Percentiles rank a stretch among this genome's conserved stretches.
phyloP scores from a whole-genome alignment of 2,888 invertebrate genomes.

The Cerastis rubricosa region DNA sequence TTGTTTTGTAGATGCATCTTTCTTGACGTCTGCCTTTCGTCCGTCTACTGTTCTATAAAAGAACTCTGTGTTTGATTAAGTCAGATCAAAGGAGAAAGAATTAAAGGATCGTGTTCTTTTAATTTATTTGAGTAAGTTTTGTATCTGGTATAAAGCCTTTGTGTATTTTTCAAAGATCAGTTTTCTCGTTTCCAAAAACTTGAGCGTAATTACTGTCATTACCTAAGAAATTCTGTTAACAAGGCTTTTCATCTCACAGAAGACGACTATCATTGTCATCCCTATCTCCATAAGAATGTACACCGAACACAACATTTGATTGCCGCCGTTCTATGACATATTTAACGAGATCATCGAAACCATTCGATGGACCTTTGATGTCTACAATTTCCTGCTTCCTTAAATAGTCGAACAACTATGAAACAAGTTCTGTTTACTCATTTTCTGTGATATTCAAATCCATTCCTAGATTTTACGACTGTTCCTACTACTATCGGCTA shows the following conservation, averaged over 20 bases:
- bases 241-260: not conserved
- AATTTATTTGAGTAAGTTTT: slow-evolving; percentile 5
- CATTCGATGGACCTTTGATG: slow-evolving; percentile 32
- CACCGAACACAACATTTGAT: slow-evolving; percentile 37
- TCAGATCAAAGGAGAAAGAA: slow-evolving; percentile 37
- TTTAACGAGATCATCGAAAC: slow-evolving; percentile 43
- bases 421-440: slow-evolving; percentile 48
- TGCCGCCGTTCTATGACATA: slow-evolving; percentile 20
- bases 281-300: slow-evolving; percentile 19
- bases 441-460: slow-evolving; percentile 35
- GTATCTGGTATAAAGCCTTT: not conserved
- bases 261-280: not conserved
- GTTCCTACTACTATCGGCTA: slow-evolving; percentile 14
- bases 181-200: not conserved
- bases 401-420: slow-evolving; percentile 43
- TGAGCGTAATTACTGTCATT: not conserved
- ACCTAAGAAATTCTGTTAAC: not conserved
- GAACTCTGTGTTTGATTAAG: slow-evolving; percentile 10
- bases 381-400: slow-evolving; percentile 53
- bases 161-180: not conserved
- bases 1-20: slow-evolving; percentile 30
- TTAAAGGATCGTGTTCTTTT: slow-evolving; percentile 14
- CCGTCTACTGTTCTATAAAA: slow-evolving; percentile 38
- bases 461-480: slow-evolving; percentile 42
- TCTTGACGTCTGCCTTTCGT: slow-evolving; percentile 36